These are phyloP conservation scores for Sitodiplosis mosellana DNA, from an alignment of 1,140 invertebrate species.

Conservation along the genomic window DNA sequence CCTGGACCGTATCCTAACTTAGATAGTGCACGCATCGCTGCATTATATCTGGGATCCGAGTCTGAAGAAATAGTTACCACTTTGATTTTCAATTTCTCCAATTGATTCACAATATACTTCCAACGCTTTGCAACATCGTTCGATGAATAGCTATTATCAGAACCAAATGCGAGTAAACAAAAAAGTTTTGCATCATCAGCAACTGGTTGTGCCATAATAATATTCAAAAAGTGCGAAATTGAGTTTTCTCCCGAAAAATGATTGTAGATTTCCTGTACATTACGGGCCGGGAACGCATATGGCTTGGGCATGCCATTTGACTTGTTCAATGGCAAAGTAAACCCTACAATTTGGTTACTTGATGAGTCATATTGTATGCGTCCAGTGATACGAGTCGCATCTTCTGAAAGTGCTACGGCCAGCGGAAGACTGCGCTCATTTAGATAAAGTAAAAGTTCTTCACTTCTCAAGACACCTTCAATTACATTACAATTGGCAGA, in stretches of 20 bases:
- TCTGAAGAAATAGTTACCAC: not conserved
- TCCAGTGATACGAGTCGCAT: not conserved
- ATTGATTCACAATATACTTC: not conserved
- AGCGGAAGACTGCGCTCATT: not conserved
- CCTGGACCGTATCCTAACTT: not conserved
- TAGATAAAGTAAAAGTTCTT: not conserved
- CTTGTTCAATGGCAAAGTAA: no score
- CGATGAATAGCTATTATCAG: not conserved
- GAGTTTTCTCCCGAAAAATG: not conserved
- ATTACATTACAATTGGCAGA: not conserved
- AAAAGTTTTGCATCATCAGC: not conserved
- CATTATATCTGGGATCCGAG: not conserved
- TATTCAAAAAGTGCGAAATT: not conserved
- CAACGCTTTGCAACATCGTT: not conserved
- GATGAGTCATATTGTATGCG: no score
- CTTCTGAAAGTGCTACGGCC: not conserved
- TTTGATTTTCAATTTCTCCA: not conserved
- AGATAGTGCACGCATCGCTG: not conserved
- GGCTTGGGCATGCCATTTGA: not conserved
- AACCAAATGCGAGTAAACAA: not conserved
- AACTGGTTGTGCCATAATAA: not conserved
- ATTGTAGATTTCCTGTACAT: not conserved
- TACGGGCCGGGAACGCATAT: not conserved
- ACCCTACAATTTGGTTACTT: not conserved
- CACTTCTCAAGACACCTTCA: not conserved